A percentile compares a stretch with the other conserved stretches of the same genome.
Conservation (phyloP, 1,140 invertebrate genomes). For the Goniozus legneri region DNA sequence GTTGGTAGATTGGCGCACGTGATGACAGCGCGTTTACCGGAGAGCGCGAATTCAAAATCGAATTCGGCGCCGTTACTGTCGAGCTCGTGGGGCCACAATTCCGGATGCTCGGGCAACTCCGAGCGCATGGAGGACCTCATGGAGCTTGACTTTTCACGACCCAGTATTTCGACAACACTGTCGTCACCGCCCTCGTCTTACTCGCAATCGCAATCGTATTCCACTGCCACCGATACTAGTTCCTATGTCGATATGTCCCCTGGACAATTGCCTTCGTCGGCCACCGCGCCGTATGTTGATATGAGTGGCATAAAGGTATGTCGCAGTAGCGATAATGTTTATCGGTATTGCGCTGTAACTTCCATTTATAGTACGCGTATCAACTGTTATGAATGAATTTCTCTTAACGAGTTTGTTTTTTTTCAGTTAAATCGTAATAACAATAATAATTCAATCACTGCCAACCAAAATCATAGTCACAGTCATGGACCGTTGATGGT, state of each 20-base stretch:
- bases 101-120: conserved; percentile 47
- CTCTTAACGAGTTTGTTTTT: conserved; percentile 4
- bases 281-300: conserved; percentile 50
- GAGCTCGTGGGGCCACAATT: conserved; percentile 59
- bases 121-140: conserved; percentile 73
- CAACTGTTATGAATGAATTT: background rate
- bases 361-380: too few species aligned
- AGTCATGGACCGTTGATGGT: conserved; percentile 36
- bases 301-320: conserved; percentile 51
- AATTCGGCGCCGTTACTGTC: conserved; percentile 50
- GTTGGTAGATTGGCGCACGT: conserved; percentile 46
- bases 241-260: conserved; percentile 61
- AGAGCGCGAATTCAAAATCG: conserved; percentile 32
- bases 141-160: conserved; percentile 73
- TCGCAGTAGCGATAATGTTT: too few species aligned
- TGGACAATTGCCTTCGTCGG: conserved; percentile 39
- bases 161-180: conserved; percentile 37
- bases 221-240: conserved; percentile 52
- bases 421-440: conserved; percentile 49
- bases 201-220: conserved; percentile 38
- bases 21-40: conserved; percentile 60
- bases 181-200: conserved; percentile 41
- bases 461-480: conserved; percentile 50
- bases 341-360: too few species aligned
- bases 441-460: conserved; percentile 47